Evolutionary conservation across 2,113 vertebrate genomes (phyloP).

Genomic region (Forbesichthys papilliferus): DNA sequence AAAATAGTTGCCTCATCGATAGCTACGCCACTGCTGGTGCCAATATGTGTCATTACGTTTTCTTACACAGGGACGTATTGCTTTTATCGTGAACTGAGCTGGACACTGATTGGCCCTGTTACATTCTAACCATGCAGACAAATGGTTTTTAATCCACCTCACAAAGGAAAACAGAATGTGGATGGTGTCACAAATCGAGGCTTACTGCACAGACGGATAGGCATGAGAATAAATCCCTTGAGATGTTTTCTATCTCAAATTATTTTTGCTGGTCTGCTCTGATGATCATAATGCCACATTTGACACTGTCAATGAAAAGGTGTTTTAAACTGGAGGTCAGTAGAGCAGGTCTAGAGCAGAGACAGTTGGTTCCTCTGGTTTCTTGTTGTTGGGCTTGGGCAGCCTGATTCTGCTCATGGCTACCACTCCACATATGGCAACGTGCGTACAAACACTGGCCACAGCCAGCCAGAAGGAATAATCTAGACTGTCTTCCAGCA

Average conservation of each 20-base stretch:
- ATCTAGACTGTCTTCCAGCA: slow-evolving; percentile 85
- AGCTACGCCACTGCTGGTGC: too few relatives aligned
- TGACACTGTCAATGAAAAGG: not conserved
- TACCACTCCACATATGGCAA: slow-evolving; percentile 83
- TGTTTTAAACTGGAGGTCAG: slow-evolving; percentile 39
- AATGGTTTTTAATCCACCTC: not conserved
- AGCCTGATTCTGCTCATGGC: slow-evolving; percentile 85
- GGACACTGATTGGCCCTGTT: not conserved
- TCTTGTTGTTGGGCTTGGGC: slow-evolving; percentile 88
- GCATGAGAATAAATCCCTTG: not conserved
- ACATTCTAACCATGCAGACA: not conserved
- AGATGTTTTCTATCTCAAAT: not conserved
- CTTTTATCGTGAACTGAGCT: too few relatives aligned
- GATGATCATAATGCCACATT: not conserved
- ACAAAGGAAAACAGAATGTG: not conserved
- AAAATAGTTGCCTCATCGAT: too few relatives aligned
- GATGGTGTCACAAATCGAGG: not conserved
- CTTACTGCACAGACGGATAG: not conserved
- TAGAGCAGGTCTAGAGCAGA: slow-evolving; percentile 91
- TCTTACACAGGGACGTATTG: too few relatives aligned
- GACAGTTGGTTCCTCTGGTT: slow-evolving; percentile 85
- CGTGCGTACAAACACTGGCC: slow-evolving; percentile 82
- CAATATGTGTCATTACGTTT: too few relatives aligned
- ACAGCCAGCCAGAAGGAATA: slow-evolving; percentile 93
- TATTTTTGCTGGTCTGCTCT: not conserved